These are phyloP conservation scores for Heliconius himera DNA, from an alignment of 1,140 invertebrate species.

Conservation along the genomic window DNA sequence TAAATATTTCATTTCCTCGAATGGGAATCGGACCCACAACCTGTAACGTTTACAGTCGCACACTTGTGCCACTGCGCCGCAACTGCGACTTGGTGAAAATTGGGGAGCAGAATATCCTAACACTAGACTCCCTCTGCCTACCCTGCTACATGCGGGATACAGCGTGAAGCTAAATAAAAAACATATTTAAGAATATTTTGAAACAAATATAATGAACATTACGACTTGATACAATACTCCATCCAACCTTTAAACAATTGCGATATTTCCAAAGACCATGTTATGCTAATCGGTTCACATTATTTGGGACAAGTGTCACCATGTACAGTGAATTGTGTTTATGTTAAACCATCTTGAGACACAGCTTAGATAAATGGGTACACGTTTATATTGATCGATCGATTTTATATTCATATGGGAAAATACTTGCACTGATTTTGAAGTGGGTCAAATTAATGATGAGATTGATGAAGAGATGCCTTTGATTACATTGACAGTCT, in stretches of 20 bases:
- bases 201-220: neutral
- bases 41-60: too few species aligned
- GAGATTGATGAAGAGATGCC: neutral
- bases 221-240: neutral
- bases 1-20: too few species aligned
- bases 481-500: neutral
- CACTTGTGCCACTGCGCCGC: too few species aligned
- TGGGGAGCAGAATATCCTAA: too few species aligned
- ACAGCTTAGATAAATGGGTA: conserved; percentile 38
- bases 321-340: conserved; percentile 41
- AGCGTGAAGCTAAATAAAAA: too few species aligned
- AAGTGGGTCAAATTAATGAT: neutral
- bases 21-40: too few species aligned
- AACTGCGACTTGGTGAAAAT: too few species aligned
- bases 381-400: conserved; percentile 31
- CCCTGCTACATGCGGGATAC: too few species aligned
- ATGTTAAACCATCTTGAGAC: conserved; percentile 40
- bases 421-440: neutral
- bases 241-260: conserved; percentile 17
- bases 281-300: conserved; percentile 40
- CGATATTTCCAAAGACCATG: conserved; percentile 23
- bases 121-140: too few species aligned
- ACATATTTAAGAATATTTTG: neutral
- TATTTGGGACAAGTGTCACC: conserved; percentile 49
- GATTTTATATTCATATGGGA: conserved; percentile 24